A percentile compares a stretch with the other conserved stretches of the same genome.
phyloP scores from a whole-genome alignment of 2,888 invertebrate genomes.

The Sycophila texana region DNA sequence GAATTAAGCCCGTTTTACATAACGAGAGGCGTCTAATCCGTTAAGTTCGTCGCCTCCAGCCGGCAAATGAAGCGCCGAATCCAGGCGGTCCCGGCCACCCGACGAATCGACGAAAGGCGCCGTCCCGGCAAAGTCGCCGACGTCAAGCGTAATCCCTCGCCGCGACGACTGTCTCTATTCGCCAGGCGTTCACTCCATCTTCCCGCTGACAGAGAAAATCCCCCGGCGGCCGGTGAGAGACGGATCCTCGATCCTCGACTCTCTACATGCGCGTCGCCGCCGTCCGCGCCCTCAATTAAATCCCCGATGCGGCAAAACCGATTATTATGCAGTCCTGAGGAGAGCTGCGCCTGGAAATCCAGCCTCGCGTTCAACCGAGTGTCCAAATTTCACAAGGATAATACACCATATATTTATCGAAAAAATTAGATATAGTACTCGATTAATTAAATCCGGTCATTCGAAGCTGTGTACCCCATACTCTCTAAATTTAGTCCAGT shows the following conservation, averaged over 20 bases:
- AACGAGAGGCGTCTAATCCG: no score
- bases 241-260: background rate
- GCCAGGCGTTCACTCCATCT: conserved; percentile 75
- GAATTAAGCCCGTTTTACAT: no score
- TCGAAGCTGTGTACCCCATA: no score
- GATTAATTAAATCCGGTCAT: no score
- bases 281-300: conserved; percentile 34
- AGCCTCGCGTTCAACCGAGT: background rate
- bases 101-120: conserved; percentile 16
- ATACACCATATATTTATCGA: no score
- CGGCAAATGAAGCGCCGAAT: conserved; percentile 3
- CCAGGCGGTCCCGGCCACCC: background rate
- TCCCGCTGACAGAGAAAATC: conserved; percentile 74
- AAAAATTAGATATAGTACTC: no score
- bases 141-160: conserved; percentile 52
- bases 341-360: background rate
- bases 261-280: conserved; percentile 19
- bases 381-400: no score
- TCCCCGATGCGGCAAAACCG: conserved; percentile 28
- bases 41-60: no score
- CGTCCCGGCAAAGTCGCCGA: conserved; percentile 49
- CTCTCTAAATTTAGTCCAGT: no score
- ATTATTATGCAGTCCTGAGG: conserved; percentile 44
- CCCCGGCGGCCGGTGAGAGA: conserved; percentile 56
- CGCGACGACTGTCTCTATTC: conserved; percentile 73